Evolutionary conservation across 2,113 vertebrate species (phyloP).

Genomic region (Chaetodon auriga): DNA sequence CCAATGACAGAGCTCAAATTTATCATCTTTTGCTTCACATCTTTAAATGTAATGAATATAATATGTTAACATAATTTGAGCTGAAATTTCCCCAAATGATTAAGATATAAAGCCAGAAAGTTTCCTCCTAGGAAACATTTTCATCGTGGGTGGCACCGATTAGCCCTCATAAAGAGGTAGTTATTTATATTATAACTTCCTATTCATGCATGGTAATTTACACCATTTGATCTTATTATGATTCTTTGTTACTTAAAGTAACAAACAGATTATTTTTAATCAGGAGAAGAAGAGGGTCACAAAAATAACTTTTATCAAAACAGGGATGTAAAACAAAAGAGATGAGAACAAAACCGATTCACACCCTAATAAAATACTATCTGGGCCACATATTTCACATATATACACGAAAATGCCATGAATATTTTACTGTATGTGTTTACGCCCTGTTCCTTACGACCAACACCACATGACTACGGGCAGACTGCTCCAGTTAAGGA

Average conservation of each 20-base stretch:
- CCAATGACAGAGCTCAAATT: neutral
- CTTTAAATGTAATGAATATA: neutral
- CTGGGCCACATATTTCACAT: slow-evolving; percentile 48
- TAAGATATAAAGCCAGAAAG: neutral
- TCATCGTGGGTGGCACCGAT: slow-evolving; percentile 4
- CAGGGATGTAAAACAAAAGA: slow-evolving; percentile 15
- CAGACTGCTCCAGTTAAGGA: slow-evolving; percentile 78
- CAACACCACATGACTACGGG: slow-evolving; percentile 60
- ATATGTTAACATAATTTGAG: neutral
- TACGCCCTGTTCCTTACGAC: slow-evolving; percentile 37
- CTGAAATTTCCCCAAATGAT: neutral
- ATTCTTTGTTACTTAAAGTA: neutral
- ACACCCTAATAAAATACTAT: slow-evolving; percentile 17
- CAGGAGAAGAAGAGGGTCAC: neutral
- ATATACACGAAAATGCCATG: slow-evolving; percentile 31
- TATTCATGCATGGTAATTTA: neutral
- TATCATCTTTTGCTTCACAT: neutral
- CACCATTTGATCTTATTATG: slow-evolving; percentile 6
- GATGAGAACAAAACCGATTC: neutral
- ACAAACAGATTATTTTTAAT: neutral
- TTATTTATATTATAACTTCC: slow-evolving; percentile 37
- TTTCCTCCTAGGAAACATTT: slow-evolving; percentile 28
- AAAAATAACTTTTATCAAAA: slow-evolving; percentile 36
- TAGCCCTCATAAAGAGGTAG: slow-evolving; percentile 3
- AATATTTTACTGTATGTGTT: slow-evolving; percentile 19